Evolutionary conservation across 1,140 invertebrate species (phyloP), one percentile per base, ranked within the genome.

Genomic region (Diabrotica undecimpunctata): DNA sequence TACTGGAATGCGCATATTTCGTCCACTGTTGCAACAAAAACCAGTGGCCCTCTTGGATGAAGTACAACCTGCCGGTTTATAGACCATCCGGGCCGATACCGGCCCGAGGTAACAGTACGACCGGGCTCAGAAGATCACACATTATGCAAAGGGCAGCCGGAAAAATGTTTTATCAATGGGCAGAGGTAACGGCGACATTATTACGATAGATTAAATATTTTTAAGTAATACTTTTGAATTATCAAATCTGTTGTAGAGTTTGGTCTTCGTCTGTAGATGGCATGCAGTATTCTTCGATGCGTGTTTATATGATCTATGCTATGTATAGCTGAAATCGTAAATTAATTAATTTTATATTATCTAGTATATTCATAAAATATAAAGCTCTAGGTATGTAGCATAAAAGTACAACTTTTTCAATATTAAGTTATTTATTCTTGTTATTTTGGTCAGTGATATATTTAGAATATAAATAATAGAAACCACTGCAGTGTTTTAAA

Each of bases 1-100:
- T 98, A 37, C 80, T 99, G 41, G 97, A 99, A 80, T 98, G 96
- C 79, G 90, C 95, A 5, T 90, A 97, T 79, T 93, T 98, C 74
- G 96, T 99, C 0, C 95, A 99, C 77, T 89, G 91, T 62, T 99
- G 97, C 78, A 99, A 99, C 77, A 93, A 94, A 80, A 96, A 96
- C 0, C 93, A 96, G 68, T 99, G 97, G 97, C 96, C 97, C 10
- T 83, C 86, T 5, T 97, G 95, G 95, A 95, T 97, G 89, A 94
- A 94, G 79, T 83, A 91, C 51, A 92, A 92, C 74, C 83, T 91
- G 64, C 90, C 90, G 11, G 86, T 91, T 71, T 93, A 91, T 77
- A 81, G 91, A 41, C 86, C 89, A 6, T 92, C 90, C 5, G 89
- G 90, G 54, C 85, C 89, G 11, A 67, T 87, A 46, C 81, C 80